Evolutionary conservation across 1,140 invertebrate species (phyloP).

Genomic region (Goniozus legneri): DNA sequence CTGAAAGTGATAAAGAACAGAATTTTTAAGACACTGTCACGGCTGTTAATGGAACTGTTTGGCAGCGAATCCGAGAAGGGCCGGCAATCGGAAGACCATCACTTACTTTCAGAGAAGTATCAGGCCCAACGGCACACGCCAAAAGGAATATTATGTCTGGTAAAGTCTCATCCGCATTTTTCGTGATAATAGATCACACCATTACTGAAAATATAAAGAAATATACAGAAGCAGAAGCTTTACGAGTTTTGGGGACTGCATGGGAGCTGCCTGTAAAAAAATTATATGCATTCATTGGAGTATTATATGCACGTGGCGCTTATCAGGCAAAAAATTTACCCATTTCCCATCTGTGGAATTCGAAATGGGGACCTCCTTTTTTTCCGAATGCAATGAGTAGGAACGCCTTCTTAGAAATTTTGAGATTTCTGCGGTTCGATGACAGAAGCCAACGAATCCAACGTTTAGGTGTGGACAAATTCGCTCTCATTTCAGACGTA

Average conservation of each 20-base stretch:
- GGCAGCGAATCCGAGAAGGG: not conserved
- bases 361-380: not conserved
- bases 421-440: conserved; percentile 1
- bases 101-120: conserved; percentile 7
- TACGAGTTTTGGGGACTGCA: conserved; percentile 6
- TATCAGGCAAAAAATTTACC: conserved; percentile 8
- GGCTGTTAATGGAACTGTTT: not conserved
- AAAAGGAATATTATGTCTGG: conserved; percentile 7
- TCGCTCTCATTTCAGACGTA: not conserved
- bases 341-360: conserved; percentile 2
- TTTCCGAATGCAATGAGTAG: not conserved
- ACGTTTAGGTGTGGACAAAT: not conserved
- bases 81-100: conserved; percentile 1
- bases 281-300: conserved; percentile 10
- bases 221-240: conserved; percentile 13
- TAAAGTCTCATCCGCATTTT: conserved; percentile 11
- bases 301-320: conserved; percentile 13
- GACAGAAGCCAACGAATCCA: not conserved
- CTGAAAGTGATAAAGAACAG: conserved; percentile 7
- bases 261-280: conserved; percentile 8
- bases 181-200: conserved; percentile 5
- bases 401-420: not conserved
- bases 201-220: conserved; percentile 12
- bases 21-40: not conserved
- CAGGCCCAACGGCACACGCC: conserved; percentile 6